A percentile compares a stretch with the other conserved stretches of the same genome.
Conservation (phyloP, 2,113 vertebrate genomes). For the Cairina moschata region DNA sequence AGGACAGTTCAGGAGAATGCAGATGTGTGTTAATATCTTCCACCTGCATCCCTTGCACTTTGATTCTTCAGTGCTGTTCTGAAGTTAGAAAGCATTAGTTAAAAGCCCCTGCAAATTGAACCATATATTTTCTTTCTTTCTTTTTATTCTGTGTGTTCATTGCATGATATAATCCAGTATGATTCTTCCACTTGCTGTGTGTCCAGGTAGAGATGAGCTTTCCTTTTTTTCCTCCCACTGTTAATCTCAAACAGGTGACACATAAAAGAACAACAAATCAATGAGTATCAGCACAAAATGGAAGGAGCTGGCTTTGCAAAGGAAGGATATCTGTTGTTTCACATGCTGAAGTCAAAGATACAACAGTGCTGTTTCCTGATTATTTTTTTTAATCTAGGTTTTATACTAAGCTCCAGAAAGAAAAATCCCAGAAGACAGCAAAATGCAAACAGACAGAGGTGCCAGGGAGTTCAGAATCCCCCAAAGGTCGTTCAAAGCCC, state of each 20-base stretch:
- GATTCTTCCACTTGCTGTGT: neutral
- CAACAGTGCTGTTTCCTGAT: neutral
- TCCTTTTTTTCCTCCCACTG: neutral
- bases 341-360: neutral
- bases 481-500: neutral
- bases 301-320: slow-evolving; percentile 11
- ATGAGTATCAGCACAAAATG: neutral
- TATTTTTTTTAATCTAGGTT: neutral
- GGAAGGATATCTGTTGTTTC: neutral
- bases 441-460: neutral
- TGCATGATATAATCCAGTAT: neutral
- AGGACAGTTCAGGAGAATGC: neutral
- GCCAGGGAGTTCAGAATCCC: neutral
- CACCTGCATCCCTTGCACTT: neutral
- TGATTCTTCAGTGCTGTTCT: neutral
- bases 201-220: neutral
- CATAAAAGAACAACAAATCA: neutral
- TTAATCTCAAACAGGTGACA: neutral
- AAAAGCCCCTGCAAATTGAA: neutral
- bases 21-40: neutral
- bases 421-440: neutral
- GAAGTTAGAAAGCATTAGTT: neutral
- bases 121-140: neutral
- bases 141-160: neutral
- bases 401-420: neutral